A percentile compares a stretch with the other conserved stretches of the same genome.
These are phyloP conservation scores for Allacma fusca DNA, from an alignment of 2,888 invertebrate genomes.

Conservation along the genomic window DNA sequence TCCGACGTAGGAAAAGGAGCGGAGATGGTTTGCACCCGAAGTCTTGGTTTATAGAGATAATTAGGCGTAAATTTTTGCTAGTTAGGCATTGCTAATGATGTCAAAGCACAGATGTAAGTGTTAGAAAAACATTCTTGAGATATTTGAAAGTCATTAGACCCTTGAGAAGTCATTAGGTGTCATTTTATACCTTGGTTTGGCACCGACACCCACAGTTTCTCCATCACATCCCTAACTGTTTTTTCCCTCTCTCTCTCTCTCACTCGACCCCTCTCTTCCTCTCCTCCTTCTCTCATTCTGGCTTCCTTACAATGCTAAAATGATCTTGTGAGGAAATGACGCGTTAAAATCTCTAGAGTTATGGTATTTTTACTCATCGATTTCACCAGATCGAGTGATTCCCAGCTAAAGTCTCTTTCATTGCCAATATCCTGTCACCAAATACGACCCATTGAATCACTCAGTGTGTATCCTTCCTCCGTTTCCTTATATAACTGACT, in stretches of 20 bases:
- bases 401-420: conserved; percentile 49
- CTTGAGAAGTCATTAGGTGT: conserved; percentile 57
- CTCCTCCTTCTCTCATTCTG: conserved; percentile 8
- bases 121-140: conserved; percentile 58
- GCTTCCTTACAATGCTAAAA: conserved; percentile 43
- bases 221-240: conserved; percentile 16
- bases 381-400: conserved; percentile 52
- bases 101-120: conserved; percentile 59
- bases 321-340: conserved; percentile 61
- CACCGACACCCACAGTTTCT: conserved; percentile 46
- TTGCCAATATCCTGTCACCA: conserved; percentile 61
- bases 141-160: conserved; percentile 61
- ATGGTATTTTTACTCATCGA: conserved; percentile 60
- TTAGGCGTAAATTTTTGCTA: conserved; percentile 61
- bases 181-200: conserved; percentile 55
- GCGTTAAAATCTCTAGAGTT: conserved; percentile 60
- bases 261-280: conserved; percentile 1
- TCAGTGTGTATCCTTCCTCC: conserved; percentile 41
- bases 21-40: conserved; percentile 19
- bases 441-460: conserved; percentile 58
- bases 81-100: conserved; percentile 61
- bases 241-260: conserved; percentile 11
- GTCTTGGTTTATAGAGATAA: conserved; percentile 51
- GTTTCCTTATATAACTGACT: neutral
- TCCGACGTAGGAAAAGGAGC: neutral